Conservation (phyloP, 2,797 vertebrate species). For the Chanos chanos region DNA sequence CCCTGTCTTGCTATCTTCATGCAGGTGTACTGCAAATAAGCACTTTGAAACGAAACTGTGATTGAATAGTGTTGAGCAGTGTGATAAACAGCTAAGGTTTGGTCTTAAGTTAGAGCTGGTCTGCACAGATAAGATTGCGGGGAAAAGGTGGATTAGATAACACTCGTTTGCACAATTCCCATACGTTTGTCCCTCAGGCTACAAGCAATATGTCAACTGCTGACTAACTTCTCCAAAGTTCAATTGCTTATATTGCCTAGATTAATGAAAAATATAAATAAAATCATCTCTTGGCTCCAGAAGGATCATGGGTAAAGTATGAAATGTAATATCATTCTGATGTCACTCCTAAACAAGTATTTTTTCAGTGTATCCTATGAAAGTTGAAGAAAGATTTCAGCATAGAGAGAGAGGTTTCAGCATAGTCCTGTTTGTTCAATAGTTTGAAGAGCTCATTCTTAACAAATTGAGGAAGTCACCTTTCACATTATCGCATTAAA, state of each 20-base stretch:
- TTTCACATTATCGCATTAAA: not conserved
- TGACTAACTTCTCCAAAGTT: no score
- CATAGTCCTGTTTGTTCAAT: not conserved
- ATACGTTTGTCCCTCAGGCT: not conserved
- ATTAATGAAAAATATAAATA: no score
- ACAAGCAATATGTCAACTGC: no score
- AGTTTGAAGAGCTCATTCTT: not conserved
- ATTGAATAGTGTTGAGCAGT: not conserved
- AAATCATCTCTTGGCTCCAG: no score
- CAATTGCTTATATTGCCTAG: no score
- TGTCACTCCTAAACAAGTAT: not conserved
- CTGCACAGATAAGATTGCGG: constrained; percentile 22
- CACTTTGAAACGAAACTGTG: not conserved
- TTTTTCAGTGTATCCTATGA: not conserved
- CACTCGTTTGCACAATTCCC: not conserved
- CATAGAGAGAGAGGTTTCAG: not conserved
- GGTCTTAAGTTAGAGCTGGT: not conserved
- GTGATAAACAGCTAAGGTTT: not conserved
- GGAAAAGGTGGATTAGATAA: constrained; percentile 24
- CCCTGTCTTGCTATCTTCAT: not conserved
- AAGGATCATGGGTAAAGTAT: no score
- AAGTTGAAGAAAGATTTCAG: not conserved
- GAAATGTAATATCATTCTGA: no score
- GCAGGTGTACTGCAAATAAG: not conserved
- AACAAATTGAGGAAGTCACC: not conserved